phyloP scores from a whole-genome alignment of 2,113 vertebrate species.

The Ariopsis seemanni region DNA sequence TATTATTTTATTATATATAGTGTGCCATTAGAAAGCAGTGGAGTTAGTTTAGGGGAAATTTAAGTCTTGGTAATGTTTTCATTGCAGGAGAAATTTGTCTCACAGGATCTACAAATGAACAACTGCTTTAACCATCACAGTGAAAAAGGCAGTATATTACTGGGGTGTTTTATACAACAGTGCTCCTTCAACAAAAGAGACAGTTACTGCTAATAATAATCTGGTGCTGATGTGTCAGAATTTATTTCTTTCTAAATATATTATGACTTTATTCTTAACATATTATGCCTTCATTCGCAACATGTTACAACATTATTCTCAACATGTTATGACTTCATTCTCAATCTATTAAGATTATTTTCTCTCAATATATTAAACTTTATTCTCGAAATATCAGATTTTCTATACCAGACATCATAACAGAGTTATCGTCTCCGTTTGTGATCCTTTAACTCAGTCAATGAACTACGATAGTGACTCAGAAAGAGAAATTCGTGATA shows the following conservation, averaged over 20 bases:
- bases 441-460: too few relatives aligned
- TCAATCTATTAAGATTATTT: background rate
- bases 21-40: background rate
- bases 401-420: too few relatives aligned
- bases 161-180: background rate
- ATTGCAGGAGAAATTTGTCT: background rate
- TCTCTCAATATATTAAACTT: background rate
- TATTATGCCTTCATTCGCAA: background rate
- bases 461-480: too few relatives aligned
- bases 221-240: background rate
- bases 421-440: too few relatives aligned
- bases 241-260: background rate
- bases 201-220: background rate
- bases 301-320: background rate
- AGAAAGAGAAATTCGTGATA: too few relatives aligned
- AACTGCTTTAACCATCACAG: background rate
- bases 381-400: background rate
- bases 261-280: background rate
- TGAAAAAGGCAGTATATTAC: background rate
- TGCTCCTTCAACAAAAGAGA: background rate
- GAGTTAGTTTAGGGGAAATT: background rate
- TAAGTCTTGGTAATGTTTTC: background rate
- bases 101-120: background rate
- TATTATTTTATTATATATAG: background rate
- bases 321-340: background rate